phyloP scores from a whole-genome alignment of 2,888 invertebrate genomes.

The Parapristionchus giblindavisi region DNA sequence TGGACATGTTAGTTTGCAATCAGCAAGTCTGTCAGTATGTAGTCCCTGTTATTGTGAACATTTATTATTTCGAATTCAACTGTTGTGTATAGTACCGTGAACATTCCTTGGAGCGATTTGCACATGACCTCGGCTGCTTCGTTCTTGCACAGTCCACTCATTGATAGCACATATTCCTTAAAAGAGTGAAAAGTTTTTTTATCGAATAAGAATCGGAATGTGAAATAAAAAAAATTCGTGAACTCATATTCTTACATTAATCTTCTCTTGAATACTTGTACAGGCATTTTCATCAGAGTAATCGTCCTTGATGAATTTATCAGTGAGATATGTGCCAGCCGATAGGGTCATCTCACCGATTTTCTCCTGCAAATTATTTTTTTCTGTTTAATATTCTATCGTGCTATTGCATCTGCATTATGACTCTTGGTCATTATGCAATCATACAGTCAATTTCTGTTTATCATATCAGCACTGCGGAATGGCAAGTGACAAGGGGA shows the following conservation, averaged over 20 bases:
- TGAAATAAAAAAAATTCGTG: not conserved
- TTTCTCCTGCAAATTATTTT: slow-evolving; percentile 52
- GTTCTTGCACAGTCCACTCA: slow-evolving; percentile 63
- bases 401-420: too few species aligned
- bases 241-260: not conserved
- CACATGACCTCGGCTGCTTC: slow-evolving; percentile 68
- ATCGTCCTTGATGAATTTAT: slow-evolving; percentile 63
- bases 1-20: slow-evolving; percentile 59
- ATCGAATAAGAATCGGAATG: not conserved
- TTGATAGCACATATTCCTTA: slow-evolving; percentile 64
- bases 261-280: slow-evolving; percentile 43
- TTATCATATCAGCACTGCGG: too few species aligned
- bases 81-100: slow-evolving; percentile 51
- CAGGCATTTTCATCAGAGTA: slow-evolving; percentile 64
- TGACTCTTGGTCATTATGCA: too few species aligned
- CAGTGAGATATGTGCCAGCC: slow-evolving; percentile 67
- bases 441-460: too few species aligned
- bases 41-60: slow-evolving; percentile 53
- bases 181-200: not conserved
- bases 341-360: slow-evolving; percentile 69
- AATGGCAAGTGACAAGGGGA: too few species aligned
- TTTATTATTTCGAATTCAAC: not conserved
- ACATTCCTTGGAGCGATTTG: slow-evolving; percentile 64
- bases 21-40: slow-evolving; percentile 64
- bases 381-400: not conserved